These are phyloP conservation scores for Xylota segnis DNA, from an alignment of 2,888 invertebrate species.

Conservation along the genomic window DNA sequence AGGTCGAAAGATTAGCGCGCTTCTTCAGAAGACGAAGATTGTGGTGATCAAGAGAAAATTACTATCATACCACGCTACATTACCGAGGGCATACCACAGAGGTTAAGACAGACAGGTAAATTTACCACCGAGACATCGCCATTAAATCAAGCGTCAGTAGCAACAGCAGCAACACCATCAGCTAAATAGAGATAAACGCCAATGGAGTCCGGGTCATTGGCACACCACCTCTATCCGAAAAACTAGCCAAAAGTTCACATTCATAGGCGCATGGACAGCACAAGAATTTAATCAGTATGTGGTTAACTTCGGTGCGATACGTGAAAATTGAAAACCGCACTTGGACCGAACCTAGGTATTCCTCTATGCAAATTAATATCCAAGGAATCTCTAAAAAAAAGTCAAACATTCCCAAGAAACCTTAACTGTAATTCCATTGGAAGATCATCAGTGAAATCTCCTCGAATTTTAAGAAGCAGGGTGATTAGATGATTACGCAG, in stretches of 20 bases:
- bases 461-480: neutral
- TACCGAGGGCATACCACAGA: slow-evolving; percentile 52
- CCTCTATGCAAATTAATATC: neutral
- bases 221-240: slow-evolving; percentile 47
- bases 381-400: neutral
- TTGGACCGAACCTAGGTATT: neutral
- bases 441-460: neutral
- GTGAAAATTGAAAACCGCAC: slow-evolving; percentile 37
- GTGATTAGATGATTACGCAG: neutral
- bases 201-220: slow-evolving; percentile 64
- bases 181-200: slow-evolving; percentile 33
- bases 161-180: slow-evolving; percentile 25
- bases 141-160: slow-evolving; percentile 30
- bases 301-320: slow-evolving; percentile 21
- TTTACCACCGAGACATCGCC: slow-evolving; percentile 40
- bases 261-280: slow-evolving; percentile 10
- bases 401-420: neutral
- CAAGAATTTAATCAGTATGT: slow-evolving; percentile 40
- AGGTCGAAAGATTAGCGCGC: slow-evolving; percentile 23
- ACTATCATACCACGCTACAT: slow-evolving; percentile 38
- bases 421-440: neutral
- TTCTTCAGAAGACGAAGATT: neutral
- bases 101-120: slow-evolving; percentile 39
- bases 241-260: slow-evolving; percentile 24
- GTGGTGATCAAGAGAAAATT: slow-evolving; percentile 30